A percentile compares a stretch with the other conserved stretches of the same genome.
Conservation (phyloP, 2,113 vertebrate genomes). For the Peromyscus polionotus region DNA sequence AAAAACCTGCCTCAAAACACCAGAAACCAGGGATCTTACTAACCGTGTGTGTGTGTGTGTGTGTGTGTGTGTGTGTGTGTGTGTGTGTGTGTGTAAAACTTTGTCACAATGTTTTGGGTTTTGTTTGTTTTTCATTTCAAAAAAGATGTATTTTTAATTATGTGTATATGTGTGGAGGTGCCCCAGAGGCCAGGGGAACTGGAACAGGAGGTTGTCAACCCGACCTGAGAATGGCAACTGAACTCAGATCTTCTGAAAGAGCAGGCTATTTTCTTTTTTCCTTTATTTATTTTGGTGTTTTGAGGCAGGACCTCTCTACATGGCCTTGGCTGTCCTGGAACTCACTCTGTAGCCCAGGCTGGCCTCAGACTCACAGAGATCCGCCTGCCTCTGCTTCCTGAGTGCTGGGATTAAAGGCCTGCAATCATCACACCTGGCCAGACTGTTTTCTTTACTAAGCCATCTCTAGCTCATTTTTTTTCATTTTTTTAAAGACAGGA, state of each 20-base stretch:
- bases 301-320: neutral
- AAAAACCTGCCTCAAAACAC: neutral
- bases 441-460: neutral
- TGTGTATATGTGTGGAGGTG: neutral
- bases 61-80: no score
- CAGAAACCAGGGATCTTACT: neutral
- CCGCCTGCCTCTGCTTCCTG: neutral
- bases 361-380: neutral
- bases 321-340: neutral
- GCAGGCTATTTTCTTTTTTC: neutral
- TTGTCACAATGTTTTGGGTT: neutral
- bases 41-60: no score
- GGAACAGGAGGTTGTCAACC: neutral
- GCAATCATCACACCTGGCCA: neutral
- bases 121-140: neutral
- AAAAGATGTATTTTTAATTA: neutral
- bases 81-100: neutral
- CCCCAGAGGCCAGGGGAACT: neutral
- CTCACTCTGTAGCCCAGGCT: neutral
- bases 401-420: neutral
- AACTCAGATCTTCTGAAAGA: neutral
- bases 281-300: neutral
- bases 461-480: neutral
- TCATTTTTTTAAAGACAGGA: neutral
- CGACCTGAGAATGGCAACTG: neutral